Percentiles rank a stretch among this genome's conserved stretches.
Evolutionary conservation across 2,888 invertebrate species (phyloP).

Genomic region (Aphidius colemani): DNA sequence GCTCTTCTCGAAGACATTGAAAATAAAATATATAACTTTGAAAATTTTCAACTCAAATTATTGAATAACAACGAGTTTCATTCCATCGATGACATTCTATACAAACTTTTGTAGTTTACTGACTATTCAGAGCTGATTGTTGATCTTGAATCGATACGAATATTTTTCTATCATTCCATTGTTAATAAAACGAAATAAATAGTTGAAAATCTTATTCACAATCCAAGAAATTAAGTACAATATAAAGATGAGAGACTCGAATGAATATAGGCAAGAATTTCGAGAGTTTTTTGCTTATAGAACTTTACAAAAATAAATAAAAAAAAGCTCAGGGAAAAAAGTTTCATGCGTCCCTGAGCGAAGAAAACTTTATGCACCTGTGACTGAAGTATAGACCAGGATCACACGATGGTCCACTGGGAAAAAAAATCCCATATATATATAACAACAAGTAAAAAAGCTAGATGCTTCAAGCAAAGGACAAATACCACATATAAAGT

Average conservation of each 20-base stretch:
- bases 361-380: constrained; percentile 33
- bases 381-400: constrained; percentile 17
- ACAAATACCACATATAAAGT: constrained; percentile 29
- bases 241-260: too few relatives aligned
- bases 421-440: constrained; percentile 13
- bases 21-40: too few relatives aligned
- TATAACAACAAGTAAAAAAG: constrained; percentile 15
- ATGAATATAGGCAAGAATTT: too few relatives aligned
- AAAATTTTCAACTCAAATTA: background rate
- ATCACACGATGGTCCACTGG: constrained; percentile 20
- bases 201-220: constrained; percentile 8
- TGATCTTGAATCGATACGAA: too few relatives aligned
- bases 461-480: constrained; percentile 26
- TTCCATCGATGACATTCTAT: constrained; percentile 11
- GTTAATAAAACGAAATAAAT: constrained; percentile 19
- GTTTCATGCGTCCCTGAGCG: constrained; percentile 29
- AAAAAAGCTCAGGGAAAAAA: constrained; percentile 25
- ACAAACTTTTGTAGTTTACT: background rate
- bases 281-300: too few relatives aligned
- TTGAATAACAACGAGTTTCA: constrained; percentile 4
- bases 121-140: background rate
- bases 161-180: constrained; percentile 8
- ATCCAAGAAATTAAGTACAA: background rate
- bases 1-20: too few relatives aligned
- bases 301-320: too few relatives aligned